Evolutionary conservation across 2,797 vertebrate genomes (phyloP).

Genomic region (Ciconia nigra): DNA sequence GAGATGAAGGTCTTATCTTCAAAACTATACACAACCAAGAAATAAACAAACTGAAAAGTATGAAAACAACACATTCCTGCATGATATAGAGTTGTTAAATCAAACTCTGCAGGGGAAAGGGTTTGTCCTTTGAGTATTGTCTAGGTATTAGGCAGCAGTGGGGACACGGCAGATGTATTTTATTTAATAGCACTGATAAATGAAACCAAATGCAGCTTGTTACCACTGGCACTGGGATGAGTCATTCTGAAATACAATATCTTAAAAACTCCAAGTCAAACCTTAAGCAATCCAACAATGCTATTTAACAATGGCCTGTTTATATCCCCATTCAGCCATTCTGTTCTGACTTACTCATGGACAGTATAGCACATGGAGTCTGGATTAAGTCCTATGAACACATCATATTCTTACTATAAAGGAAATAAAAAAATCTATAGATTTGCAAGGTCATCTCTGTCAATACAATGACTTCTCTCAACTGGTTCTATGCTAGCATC

Average conservation of each 20-base stretch:
- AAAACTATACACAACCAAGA: neutral
- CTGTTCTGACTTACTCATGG: neutral
- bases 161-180: neutral
- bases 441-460: neutral
- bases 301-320: conserved; percentile 13
- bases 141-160: neutral
- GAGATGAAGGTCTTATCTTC: conserved; percentile 12
- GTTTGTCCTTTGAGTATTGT: neutral
- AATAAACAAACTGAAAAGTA: neutral
- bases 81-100: neutral
- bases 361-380: neutral
- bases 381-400: neutral
- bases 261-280: conserved; percentile 18
- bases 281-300: conserved; percentile 6
- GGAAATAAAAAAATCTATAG: neutral
- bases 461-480: neutral
- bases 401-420: neutral
- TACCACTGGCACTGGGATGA: neutral
- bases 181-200: conserved; percentile 15
- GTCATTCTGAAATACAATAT: conserved; percentile 31
- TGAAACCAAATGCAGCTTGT: conserved; percentile 31
- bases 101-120: neutral
- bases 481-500: neutral
- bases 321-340: neutral
- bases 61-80: neutral